phyloP scores from a whole-genome alignment of 2,113 vertebrate species.

The Nipponia nippon region DNA sequence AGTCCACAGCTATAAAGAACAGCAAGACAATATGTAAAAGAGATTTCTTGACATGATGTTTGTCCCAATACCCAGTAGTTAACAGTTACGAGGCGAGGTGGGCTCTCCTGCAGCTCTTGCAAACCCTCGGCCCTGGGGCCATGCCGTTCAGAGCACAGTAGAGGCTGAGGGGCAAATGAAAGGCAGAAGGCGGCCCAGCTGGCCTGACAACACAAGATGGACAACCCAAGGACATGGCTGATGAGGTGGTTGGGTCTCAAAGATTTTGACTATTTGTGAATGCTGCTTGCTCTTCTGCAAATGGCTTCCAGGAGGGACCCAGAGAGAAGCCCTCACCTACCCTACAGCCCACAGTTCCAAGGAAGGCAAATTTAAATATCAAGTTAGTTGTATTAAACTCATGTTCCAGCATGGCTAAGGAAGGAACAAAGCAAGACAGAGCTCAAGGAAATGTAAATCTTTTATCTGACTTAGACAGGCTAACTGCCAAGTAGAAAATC shows the following conservation, averaged over 20 bases:
- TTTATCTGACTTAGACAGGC: neutral
- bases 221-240: neutral
- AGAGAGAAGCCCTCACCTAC: neutral
- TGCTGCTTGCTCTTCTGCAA: neutral
- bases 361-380: neutral
- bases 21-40: neutral
- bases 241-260: neutral
- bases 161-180: neutral
- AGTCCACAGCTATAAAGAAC: neutral
- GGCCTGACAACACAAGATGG: neutral
- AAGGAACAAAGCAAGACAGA: neutral
- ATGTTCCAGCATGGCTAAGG: neutral
- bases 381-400: neutral
- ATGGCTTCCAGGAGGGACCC: neutral
- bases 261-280: fast-evolving
- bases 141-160: neutral
- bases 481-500: neutral
- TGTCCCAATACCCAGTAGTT: neutral
- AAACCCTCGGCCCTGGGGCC: neutral
- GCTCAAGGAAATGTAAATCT: neutral
- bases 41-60: neutral
- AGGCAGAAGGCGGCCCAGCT: neutral
- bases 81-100: neutral
- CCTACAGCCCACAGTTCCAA: neutral
- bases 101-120: neutral